A percentile compares a stretch with the other conserved stretches of the same genome.
Evolutionary conservation across 1,140 invertebrate genomes (phyloP).

Genomic region (Lanistes nyassanus): DNA sequence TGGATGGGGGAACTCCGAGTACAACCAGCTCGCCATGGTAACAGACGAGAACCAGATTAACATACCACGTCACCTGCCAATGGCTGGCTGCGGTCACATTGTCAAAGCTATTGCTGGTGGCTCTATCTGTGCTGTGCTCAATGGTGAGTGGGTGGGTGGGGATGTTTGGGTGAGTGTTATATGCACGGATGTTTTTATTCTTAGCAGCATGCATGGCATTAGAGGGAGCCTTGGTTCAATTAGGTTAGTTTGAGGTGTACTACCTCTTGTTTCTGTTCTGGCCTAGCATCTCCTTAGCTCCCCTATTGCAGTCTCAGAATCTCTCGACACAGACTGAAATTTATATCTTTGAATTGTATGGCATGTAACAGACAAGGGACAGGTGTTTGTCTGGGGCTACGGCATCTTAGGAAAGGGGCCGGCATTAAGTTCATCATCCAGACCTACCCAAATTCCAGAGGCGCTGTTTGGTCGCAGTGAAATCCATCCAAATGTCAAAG

Average conservation of each 20-base stretch:
- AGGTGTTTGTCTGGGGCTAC: constrained; percentile 93
- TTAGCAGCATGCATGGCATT: no score
- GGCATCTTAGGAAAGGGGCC: constrained; percentile 91
- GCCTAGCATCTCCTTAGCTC: no score
- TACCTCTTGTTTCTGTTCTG: no score
- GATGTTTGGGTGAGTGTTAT: not conserved
- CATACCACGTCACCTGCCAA: constrained; percentile 76
- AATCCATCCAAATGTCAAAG: constrained; percentile 77
- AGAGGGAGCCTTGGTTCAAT: no score
- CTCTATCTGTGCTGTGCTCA: constrained; percentile 84
- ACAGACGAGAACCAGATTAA: constrained; percentile 68
- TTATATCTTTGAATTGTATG: no score
- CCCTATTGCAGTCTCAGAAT: no score
- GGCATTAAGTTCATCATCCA: constrained; percentile 73
- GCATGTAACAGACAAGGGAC: constrained; percentile 79
- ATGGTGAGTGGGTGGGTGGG: constrained; percentile 73
- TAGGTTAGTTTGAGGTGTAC: no score
- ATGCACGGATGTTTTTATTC: not conserved
- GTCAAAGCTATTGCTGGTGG: constrained; percentile 86
- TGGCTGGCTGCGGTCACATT: constrained; percentile 77
- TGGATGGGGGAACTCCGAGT: constrained; percentile 98
- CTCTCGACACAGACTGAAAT: no score
- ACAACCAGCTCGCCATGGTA: constrained; percentile 78
- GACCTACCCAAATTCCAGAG: constrained; percentile 79
- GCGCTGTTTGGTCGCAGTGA: constrained; percentile 87